phyloP scores from a whole-genome alignment of 2,113 vertebrate species.

The Sebastes fasciatus region DNA sequence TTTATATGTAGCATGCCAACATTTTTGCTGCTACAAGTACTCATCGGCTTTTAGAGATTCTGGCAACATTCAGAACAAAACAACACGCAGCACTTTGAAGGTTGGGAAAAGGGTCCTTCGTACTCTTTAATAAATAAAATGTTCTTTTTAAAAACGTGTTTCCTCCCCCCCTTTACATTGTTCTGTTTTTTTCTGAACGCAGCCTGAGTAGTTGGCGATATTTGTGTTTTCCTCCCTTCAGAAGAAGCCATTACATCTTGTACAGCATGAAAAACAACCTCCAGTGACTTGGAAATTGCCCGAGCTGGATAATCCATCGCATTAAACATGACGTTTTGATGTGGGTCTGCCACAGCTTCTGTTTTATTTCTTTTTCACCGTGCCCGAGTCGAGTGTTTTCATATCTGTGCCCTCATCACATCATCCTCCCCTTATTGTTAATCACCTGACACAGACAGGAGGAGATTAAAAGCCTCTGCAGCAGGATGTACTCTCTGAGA shows the following conservation, averaged over 20 bases:
- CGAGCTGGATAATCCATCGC: constrained; percentile 25
- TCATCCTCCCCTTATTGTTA: constrained; percentile 28
- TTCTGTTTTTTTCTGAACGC: neutral
- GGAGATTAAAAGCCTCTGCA: neutral
- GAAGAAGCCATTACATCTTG: neutral
- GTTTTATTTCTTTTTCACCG: neutral
- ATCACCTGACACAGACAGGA: constrained; percentile 25
- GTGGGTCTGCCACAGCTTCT: neutral
- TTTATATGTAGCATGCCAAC: neutral
- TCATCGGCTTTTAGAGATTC: neutral
- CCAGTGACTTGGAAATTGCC: constrained; percentile 2
- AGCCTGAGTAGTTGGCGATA: neutral
- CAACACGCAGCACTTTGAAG: neutral
- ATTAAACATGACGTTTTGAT: constrained; percentile 38
- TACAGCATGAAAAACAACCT: constrained; percentile 11
- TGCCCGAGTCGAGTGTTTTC: neutral
- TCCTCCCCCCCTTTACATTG: neutral
- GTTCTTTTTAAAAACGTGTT: neutral
- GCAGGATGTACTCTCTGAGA: neutral
- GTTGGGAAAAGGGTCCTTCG: neutral
- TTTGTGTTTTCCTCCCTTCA: neutral
- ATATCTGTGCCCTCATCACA: constrained; percentile 5
- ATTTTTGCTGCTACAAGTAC: neutral
- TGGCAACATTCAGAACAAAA: neutral
- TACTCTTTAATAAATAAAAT: constrained; percentile 48